A percentile compares a stretch with the other conserved stretches of the same genome.
Evolutionary conservation across 2,113 vertebrate species (phyloP).

Genomic region (Sisor rabdophorus): DNA sequence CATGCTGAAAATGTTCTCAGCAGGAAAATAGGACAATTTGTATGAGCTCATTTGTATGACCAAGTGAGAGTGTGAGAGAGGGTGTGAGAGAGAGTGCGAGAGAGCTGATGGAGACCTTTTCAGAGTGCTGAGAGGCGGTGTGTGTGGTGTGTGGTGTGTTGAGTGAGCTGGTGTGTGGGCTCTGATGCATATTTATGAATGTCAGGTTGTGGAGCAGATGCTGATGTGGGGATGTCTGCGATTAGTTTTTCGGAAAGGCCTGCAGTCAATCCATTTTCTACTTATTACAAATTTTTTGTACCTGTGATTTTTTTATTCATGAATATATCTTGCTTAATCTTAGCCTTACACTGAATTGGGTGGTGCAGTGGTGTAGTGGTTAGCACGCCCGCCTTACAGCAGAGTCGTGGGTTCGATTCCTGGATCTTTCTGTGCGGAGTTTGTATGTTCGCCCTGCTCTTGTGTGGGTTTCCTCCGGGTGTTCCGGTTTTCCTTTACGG

Average conservation of each 20-base stretch:
- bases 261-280: constrained; percentile 13
- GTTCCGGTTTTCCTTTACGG: too few relatives aligned
- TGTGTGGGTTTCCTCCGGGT: too few relatives aligned
- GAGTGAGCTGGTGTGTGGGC: constrained; percentile 35
- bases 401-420: too few relatives aligned
- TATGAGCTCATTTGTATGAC: constrained; percentile 20
- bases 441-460: too few relatives aligned
- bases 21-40: constrained; percentile 26
- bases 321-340: too few relatives aligned
- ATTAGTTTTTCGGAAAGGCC: constrained; percentile 17
- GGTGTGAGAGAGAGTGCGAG: constrained; percentile 10
- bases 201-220: constrained; percentile 37
- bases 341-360: too few relatives aligned
- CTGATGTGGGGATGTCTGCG: constrained; percentile 31
- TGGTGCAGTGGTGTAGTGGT: too few relatives aligned
- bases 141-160: constrained; percentile 41
- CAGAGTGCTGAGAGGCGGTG: constrained; percentile 32
- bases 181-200: constrained; percentile 51
- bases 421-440: too few relatives aligned
- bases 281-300: not conserved
- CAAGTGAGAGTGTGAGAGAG: constrained; percentile 11
- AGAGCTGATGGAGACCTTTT: constrained; percentile 33
- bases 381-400: too few relatives aligned
- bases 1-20: not conserved
- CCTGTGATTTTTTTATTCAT: not conserved